Evolutionary conservation across 2,797 vertebrate genomes (phyloP).

Genomic region (Rallus crepitans): DNA sequence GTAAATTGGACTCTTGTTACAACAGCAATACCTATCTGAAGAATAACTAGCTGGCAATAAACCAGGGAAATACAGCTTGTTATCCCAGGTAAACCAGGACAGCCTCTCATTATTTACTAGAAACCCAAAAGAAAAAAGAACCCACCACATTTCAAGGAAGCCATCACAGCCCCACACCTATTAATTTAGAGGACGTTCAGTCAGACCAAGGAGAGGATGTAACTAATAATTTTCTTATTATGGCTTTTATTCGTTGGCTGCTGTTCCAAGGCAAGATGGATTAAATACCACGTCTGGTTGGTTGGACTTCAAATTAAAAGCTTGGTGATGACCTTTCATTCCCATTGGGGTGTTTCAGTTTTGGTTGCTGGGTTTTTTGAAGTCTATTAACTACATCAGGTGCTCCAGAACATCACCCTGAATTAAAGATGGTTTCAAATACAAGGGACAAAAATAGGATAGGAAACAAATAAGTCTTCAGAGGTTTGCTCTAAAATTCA

Average conservation of each 20-base stretch:
- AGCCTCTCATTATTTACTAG: not conserved
- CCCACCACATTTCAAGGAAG: not conserved
- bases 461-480: not conserved
- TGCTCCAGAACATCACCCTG: not conserved
- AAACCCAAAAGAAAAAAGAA: not conserved
- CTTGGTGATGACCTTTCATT: slow-evolving; percentile 17
- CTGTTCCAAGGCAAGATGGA: not conserved
- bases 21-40: not conserved
- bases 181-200: not conserved
- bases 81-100: not conserved
- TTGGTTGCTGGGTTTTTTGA: not conserved
- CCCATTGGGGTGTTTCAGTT: not conserved
- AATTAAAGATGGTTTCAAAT: not conserved
- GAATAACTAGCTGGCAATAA: not conserved
- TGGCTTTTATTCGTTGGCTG: slow-evolving; percentile 6
- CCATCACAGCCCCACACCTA: not conserved
- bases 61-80: not conserved
- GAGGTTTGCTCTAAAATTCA: not conserved
- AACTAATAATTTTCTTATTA: not conserved
- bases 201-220: not conserved
- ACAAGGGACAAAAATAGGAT: not conserved
- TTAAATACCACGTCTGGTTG: not conserved
- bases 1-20: not conserved
- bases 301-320: slow-evolving; percentile 35
- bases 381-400: slow-evolving; percentile 17